Base-by-base conservation (phyloP, 2,888 invertebrate genomes). In the Mycalesis mineus region DNA sequence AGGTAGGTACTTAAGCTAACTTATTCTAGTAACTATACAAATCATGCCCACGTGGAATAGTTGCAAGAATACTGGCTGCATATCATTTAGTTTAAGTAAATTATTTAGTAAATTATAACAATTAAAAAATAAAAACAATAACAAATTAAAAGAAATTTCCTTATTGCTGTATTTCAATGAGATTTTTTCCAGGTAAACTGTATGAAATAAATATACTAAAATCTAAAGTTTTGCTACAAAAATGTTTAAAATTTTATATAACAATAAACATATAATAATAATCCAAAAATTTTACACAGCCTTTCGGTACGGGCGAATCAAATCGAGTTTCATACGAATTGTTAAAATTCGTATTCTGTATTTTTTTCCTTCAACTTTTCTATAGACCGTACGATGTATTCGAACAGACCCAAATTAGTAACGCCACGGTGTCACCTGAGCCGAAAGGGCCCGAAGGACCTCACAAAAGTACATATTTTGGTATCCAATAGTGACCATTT, bases 351-450 rank as follows among this genome's bases (percentile, higher is more conserved):
- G 60, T 59, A 61, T 68, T 75, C 75, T 65, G 68, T 68, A 66
- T 81, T 80, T 81, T 80, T 81, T 80, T 74, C 66, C 69, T 47
- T 65, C 65, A 75, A 74, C 65, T 62, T 56, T 57, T 60, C 57
- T 57, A 59, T 59, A 56, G 50, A 60, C 58, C 56, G 55, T 56
- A 60, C 62, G 59, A 65, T 67, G 58, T 63, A 60, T 65, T 57
- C 62, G 64, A 66, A 87, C 58, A 62, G 57, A 62, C 56, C 62
- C 64, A 65, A 87, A 88, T 88, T 89, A 86, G 88, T 88, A 75
- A 85, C 86, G 88, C 82, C 67, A 70, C 70, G 68, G 68, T 80
- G 85, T 83, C 88, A 86, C 86, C 85, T 85, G 87, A 85, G 84
- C 79, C 80, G 79, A 81, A 81, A 80, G 70, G 64, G 68, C 17